phyloP scores from a whole-genome alignment of 2,797 vertebrate genomes.

The Pseudochirops corinnae region DNA sequence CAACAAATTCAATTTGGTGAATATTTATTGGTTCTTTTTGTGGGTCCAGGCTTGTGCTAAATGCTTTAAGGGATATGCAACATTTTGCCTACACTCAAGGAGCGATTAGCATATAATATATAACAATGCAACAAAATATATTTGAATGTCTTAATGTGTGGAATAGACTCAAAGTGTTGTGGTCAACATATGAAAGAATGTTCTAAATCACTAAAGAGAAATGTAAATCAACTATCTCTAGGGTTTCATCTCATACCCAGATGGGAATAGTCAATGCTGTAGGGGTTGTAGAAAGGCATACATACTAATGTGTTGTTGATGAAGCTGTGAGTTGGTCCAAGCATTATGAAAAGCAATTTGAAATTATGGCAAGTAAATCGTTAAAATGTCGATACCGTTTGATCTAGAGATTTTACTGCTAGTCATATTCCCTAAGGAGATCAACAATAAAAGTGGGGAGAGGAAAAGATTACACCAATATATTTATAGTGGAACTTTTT shows the following conservation, averaged over 20 bases:
- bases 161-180: not conserved
- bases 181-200: not conserved
- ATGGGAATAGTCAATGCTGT: too few relatives aligned
- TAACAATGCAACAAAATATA: not conserved
- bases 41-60: not conserved
- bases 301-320: not conserved
- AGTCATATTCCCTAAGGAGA: not conserved
- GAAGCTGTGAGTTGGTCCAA: not conserved
- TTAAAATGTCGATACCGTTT: not conserved
- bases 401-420: not conserved
- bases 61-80: not conserved
- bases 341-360: not conserved
- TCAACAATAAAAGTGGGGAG: not conserved
- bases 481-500: not conserved
- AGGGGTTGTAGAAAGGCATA: not conserved
- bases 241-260: not conserved
- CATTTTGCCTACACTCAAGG: not conserved
- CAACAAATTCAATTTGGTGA: not conserved
- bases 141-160: not conserved
- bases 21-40: not conserved
- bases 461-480: not conserved
- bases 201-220: not conserved
- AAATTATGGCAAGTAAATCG: not conserved
- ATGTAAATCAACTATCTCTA: not conserved
- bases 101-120: not conserved